Conservation (phyloP, 1,140 invertebrate genomes). For the Hypsibius dujardini region DNA sequence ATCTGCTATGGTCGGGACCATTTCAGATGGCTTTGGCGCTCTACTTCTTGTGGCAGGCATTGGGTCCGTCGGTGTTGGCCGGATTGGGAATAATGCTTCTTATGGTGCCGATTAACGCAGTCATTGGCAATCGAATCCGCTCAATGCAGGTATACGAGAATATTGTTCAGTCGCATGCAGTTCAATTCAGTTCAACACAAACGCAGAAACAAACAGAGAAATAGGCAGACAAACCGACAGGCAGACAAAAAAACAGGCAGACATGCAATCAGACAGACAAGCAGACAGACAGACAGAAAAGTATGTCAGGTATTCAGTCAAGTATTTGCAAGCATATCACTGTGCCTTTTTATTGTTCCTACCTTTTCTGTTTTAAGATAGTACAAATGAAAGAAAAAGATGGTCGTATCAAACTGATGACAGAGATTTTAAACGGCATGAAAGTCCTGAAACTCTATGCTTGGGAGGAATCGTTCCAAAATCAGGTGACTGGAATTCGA, state of each 20-base stretch:
- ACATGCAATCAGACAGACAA: too few species aligned
- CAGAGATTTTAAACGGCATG: slow-evolving; percentile 33
- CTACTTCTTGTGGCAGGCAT: slow-evolving; percentile 27
- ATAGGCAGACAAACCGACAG: too few species aligned
- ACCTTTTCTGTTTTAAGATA: background rate
- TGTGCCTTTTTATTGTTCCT: background rate
- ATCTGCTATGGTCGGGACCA: slow-evolving; percentile 24
- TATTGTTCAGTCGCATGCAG: too few species aligned
- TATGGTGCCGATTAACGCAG: slow-evolving; percentile 25
- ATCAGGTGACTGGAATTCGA: slow-evolving; percentile 23
- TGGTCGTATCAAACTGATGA: slow-evolving; percentile 31
- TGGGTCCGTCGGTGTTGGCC: slow-evolving; percentile 33
- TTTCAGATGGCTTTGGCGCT: slow-evolving; percentile 23
- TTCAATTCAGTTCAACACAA: too few species aligned
- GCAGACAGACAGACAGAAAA: too few species aligned
- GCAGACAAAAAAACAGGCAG: too few species aligned
- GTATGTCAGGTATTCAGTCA: too few species aligned
- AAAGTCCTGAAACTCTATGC: slow-evolving; percentile 29
- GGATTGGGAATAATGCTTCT: slow-evolving; percentile 33
- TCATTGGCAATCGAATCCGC: slow-evolving; percentile 16
- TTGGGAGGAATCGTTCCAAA: slow-evolving; percentile 22
- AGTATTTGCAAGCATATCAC: too few species aligned
- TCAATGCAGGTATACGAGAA: background rate
- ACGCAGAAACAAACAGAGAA: too few species aligned
- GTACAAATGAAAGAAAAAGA: slow-evolving; percentile 32